Evolutionary conservation across 2,113 vertebrate genomes (phyloP), one percentile per base, ranked within the genome.

Genomic region (Amazona vittata): DNA sequence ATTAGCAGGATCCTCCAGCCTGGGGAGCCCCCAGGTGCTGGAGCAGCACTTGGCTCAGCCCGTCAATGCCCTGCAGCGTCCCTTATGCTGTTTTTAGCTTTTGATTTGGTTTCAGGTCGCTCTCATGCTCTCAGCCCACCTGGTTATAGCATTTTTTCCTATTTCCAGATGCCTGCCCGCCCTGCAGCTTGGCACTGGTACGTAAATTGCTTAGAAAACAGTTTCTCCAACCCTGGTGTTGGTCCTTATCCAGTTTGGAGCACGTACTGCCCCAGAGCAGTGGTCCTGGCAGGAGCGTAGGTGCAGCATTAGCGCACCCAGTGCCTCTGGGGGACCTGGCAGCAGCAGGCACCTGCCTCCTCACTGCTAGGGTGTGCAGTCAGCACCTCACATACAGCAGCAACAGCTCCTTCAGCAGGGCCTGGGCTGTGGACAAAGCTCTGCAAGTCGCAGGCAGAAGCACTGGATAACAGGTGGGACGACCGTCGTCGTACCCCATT

Each of bases 331-430:
- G 49, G n/a, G 37, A 2, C 1, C 2, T 8, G 41, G 19, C 37
- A 59, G 39, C 41, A 28, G 8, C 4, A 17, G 33, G 6, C 10
- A 5, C 25, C 53, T 87, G 44, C 53, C 47, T 39, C 41, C 19
- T 35, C 2, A 3, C 18, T 53, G 22, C 43, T 39, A 7, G n/a
- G 31, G 8, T 1, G 15, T 19, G 2, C 1, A 0, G 73, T 18
- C 70, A 83, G 46, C 3, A 1, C 39, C 15, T 20, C 18, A 20
- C 29, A 0, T 13, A 21, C 0, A 0, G 50, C 80, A 79, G 44
- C 55, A 26, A 11, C 65, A 43, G 57, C 33, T 70, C 22, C 55
- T 57, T 37, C 78, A 1, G 1, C 0, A 29, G 44, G 31, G 35
- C 57, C n/a, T 55, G 55, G 29, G 21, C 65, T 79, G 65, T 44